These are phyloP conservation scores for Temnopleurus reevesii DNA, from an alignment of 53 echinoderm and acorn worm genomes.

Conservation along the genomic window DNA sequence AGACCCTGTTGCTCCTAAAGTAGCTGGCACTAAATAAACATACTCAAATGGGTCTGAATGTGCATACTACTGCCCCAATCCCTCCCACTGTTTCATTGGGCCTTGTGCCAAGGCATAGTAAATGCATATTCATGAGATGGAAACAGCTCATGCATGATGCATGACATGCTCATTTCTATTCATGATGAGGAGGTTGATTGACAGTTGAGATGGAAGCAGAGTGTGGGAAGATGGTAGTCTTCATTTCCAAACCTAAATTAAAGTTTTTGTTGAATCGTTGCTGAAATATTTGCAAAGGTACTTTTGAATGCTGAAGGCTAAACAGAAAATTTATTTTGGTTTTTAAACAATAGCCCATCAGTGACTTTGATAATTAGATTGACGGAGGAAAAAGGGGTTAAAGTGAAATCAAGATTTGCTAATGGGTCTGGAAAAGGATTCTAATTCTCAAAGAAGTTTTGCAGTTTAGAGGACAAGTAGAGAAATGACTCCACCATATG, in stretches of 20 bases:
- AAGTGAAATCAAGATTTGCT: background rate
- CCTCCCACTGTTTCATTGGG: conserved; percentile 7
- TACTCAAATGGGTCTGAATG: too few species aligned
- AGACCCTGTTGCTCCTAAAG: too few species aligned
- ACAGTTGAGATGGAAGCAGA: background rate
- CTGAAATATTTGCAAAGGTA: too few species aligned
- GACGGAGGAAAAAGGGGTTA: too few species aligned
- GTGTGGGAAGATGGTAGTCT: conserved; percentile 28
- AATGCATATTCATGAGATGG: conserved; percentile 48
- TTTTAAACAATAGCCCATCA: too few species aligned
- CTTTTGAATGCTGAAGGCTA: too few species aligned
- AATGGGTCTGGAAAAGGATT: background rate
- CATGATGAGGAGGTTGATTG: conserved; percentile 40
- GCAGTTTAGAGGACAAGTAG: background rate
- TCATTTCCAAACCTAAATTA: background rate
- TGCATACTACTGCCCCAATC: too few species aligned
- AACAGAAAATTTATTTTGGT: too few species aligned
- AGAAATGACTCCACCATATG: conserved; percentile 45
- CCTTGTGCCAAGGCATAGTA: conserved; percentile 28
- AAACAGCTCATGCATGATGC: conserved; percentile 26
- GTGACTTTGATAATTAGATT: too few species aligned
- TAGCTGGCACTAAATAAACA: too few species aligned
- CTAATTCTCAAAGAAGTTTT: conserved; percentile 25
- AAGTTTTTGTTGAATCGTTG: too few species aligned
- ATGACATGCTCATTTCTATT: conserved; percentile 26